Conservation (phyloP, 2,113 vertebrate species). For the Hippocampus guttulatus region DNA sequence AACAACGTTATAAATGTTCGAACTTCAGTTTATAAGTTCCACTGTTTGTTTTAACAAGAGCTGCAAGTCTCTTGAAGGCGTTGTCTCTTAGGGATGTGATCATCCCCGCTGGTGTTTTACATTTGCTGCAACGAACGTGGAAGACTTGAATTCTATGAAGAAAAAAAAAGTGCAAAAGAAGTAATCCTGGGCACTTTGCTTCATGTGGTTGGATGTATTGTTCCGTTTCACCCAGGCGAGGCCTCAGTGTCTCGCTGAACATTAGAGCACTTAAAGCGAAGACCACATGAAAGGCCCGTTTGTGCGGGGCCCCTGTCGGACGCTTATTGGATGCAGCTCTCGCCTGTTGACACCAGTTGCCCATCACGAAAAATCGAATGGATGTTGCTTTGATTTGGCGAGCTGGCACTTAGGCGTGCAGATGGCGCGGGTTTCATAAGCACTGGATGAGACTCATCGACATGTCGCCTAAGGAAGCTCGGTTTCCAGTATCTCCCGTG, state of each 20-base stretch:
- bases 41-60: not conserved
- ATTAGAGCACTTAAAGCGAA: constrained; percentile 65
- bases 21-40: no score
- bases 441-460: constrained; percentile 47
- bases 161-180: constrained; percentile 51
- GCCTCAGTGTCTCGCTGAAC: constrained; percentile 70
- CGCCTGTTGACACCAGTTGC: constrained; percentile 56
- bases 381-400: constrained; percentile 43
- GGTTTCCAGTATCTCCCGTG: constrained; percentile 60
- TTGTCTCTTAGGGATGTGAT: not conserved
- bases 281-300: constrained; percentile 71
- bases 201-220: constrained; percentile 73
- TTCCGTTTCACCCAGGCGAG: constrained; percentile 65
- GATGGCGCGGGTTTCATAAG: constrained; percentile 38
- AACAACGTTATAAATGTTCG: no score
- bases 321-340: constrained; percentile 63
- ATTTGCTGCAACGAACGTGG: not conserved
- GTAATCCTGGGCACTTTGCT: constrained; percentile 58
- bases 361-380: constrained; percentile 18
- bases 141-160: constrained; percentile 37
- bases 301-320: constrained; percentile 53
- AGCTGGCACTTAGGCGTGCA: constrained; percentile 40
- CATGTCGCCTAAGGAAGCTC: constrained; percentile 57
- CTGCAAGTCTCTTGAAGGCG: not conserved
- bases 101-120: not conserved